phyloP scores from a whole-genome alignment of 2,888 invertebrate species.

The Chrysopilus asiliformis region DNA sequence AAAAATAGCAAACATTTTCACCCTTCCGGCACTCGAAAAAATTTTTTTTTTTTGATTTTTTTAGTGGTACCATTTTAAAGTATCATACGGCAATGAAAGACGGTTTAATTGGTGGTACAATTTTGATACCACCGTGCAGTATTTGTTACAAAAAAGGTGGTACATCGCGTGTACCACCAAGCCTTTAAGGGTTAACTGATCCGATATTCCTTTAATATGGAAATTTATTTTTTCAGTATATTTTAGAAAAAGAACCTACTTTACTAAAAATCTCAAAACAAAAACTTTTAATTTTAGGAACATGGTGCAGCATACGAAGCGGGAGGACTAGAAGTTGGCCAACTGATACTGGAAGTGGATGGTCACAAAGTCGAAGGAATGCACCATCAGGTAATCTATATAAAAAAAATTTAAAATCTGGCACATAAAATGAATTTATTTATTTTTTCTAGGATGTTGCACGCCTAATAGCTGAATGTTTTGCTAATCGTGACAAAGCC shows the following conservation, averaged over 20 bases:
- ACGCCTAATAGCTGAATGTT: conserved; percentile 82
- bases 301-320: conserved; percentile 89
- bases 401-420: background rate
- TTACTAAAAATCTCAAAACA: background rate
- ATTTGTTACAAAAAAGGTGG: too few relatives aligned
- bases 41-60: too few relatives aligned
- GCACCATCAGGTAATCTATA: conserved; percentile 50
- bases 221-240: background rate
- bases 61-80: too few relatives aligned
- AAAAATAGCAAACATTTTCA: too few relatives aligned
- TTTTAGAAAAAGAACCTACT: background rate
- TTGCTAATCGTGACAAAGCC: conserved; percentile 71
- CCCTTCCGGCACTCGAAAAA: too few relatives aligned
- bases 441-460: conserved; percentile 54
- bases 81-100: too few relatives aligned
- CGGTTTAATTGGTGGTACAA: too few relatives aligned
- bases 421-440: background rate
- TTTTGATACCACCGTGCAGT: too few relatives aligned
- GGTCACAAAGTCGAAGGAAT: conserved; percentile 65
- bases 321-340: conserved; percentile 86
- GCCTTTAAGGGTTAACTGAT: too few relatives aligned
- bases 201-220: too few relatives aligned
- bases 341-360: conserved; percentile 84
- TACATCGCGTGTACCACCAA: too few relatives aligned
- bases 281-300: conserved; percentile 47